Evolutionary conservation across 2,888 invertebrate genomes (phyloP), one percentile per base, ranked within the genome.

Genomic region (Ecdyonurus torrentis): DNA sequence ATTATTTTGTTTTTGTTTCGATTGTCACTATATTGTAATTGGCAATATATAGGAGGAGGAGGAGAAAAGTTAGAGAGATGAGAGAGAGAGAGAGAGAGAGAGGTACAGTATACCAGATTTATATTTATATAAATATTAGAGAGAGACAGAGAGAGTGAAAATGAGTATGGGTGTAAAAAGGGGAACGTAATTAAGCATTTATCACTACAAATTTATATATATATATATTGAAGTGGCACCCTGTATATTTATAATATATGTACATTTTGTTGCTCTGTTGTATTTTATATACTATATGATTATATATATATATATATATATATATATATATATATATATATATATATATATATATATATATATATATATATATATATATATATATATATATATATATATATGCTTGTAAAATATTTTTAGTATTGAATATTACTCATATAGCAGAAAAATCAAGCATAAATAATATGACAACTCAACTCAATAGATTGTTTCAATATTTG

Each of bases 121-220:
- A 5, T 15, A 37, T 37, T 37, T 5, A 15, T 37, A 37, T 37
- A 37, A 37, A 37, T 37, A 37, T 37, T 37, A 15, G 37, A 37
- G 37, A 10, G 15, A 15, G 37, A 10, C 7, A 15, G 7, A 37
- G 15, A 37, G 7, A 37, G 5, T 37, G 37, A 37, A 37, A 37
- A 10, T 5, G 37, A 37, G 37, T 37, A 37, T 37, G 15, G 37
- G 37, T 37, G 15, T 37, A 37, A 15, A n/a, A n/a, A n/a, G n/a
- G n/a, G n/a, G 50, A 50, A 55, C 7, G 55, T 55, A 55, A 55
- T 55, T 55, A 55, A 55, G 55, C 55, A 55, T 55, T 55, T 55
- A 55, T 55, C 55, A 55, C 37, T 10, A 15, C 15, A 37, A 37
- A 37, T 37, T 37, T n/a, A n/a, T n/a, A n/a, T n/a, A n/a, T n/a